Percentiles rank a stretch among this genome's conserved stretches.
These are phyloP conservation scores for Siphamia tubifer DNA, from an alignment of 2,113 vertebrate genomes.

Conservation along the genomic window DNA sequence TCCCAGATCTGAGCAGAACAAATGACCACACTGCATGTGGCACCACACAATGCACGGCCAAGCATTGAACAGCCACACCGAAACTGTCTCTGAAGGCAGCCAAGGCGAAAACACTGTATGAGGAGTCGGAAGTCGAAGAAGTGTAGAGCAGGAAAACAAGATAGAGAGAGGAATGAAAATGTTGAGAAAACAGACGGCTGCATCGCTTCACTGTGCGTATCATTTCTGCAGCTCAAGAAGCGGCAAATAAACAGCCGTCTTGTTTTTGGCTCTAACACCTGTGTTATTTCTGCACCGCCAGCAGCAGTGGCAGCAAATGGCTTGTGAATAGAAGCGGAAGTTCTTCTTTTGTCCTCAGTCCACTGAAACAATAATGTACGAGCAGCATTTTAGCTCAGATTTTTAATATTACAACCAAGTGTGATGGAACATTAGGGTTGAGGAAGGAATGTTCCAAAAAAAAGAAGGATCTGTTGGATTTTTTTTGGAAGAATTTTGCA, in stretches of 20 bases:
- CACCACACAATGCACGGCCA: neutral
- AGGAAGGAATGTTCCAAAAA: neutral
- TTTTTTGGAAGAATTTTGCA: neutral
- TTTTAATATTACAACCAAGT: neutral
- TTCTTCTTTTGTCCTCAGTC: conserved; percentile 44
- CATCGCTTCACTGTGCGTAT: conserved; percentile 42
- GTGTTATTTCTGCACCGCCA: conserved; percentile 56
- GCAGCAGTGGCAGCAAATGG: conserved; percentile 46
- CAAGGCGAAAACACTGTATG: neutral
- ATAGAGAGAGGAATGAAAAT: conserved; percentile 24
- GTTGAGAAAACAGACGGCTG: conserved; percentile 49
- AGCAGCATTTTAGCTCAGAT: conserved; percentile 2
- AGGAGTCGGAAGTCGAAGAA: neutral
- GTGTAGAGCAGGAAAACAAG: conserved; percentile 17
- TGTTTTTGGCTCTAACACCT: conserved; percentile 64
- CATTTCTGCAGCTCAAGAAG: conserved; percentile 61
- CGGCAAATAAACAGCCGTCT: conserved; percentile 69
- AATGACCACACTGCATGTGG: neutral
- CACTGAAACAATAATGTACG: neutral
- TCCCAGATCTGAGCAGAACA: neutral
- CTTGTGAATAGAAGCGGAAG: conserved; percentile 49
- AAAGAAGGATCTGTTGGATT: neutral
- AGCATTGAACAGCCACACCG: neutral
- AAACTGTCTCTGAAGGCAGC: neutral
- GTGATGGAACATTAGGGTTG: neutral